Evolutionary conservation across 2,797 vertebrate species (phyloP).

Genomic region (Poeciliopsis paucimaculata): DNA sequence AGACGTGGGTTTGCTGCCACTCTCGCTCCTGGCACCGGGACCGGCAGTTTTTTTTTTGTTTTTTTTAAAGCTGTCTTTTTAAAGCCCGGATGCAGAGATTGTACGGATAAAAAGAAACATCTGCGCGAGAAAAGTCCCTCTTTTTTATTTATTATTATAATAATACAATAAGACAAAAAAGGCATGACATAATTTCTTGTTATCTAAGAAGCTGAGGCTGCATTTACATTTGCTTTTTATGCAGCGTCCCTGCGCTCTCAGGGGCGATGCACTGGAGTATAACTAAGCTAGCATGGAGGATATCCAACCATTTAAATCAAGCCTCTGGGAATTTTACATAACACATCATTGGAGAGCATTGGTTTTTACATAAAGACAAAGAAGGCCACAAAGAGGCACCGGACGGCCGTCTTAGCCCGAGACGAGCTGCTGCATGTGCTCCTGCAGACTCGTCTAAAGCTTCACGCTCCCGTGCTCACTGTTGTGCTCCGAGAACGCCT

Average conservation of each 20-base stretch:
- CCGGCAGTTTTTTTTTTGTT: slow-evolving; percentile 10
- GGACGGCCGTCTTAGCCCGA: slow-evolving; percentile 81
- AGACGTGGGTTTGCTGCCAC: slow-evolving; percentile 71
- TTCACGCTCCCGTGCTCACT: slow-evolving; percentile 84
- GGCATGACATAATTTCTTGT: slow-evolving; percentile 83
- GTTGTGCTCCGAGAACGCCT: slow-evolving; percentile 82
- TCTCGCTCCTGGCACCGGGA: slow-evolving; percentile 69
- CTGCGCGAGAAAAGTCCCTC: slow-evolving; percentile 77
- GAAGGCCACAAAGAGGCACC: slow-evolving; percentile 77
- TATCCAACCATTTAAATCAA: slow-evolving; percentile 86
- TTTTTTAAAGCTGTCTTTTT: slow-evolving; percentile 61
- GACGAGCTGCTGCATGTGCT: slow-evolving; percentile 76
- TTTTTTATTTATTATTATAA: slow-evolving; percentile 83
- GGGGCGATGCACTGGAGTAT: slow-evolving; percentile 86
- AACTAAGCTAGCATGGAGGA: slow-evolving; percentile 88
- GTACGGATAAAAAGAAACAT: slow-evolving; percentile 80
- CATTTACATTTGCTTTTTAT: slow-evolving; percentile 84
- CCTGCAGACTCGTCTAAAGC: slow-evolving; percentile 81
- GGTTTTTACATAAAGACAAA: slow-evolving; percentile 89
- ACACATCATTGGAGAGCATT: slow-evolving; percentile 85
- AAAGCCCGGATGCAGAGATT: slow-evolving; percentile 70
- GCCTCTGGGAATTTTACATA: slow-evolving; percentile 86
- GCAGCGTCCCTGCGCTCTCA: slow-evolving; percentile 77
- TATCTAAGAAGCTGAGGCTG: slow-evolving; percentile 78
- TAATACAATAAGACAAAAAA: slow-evolving; percentile 77